phyloP scores from a whole-genome alignment of 2,888 invertebrate species.

The Cryptocephalus moraei region DNA sequence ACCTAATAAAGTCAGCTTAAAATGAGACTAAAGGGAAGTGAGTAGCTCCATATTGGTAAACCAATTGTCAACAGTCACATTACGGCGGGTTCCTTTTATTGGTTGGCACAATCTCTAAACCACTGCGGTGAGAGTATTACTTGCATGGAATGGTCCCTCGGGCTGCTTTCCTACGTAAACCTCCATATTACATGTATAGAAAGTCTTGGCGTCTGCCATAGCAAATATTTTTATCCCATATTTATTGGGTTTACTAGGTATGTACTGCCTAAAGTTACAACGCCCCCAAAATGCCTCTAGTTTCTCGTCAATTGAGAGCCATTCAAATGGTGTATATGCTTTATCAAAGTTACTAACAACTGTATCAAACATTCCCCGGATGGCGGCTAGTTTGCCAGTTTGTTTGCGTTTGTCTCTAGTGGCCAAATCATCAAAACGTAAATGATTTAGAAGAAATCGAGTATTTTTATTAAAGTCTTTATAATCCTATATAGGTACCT shows the following conservation, averaged over 20 bases:
- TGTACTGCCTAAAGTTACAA: no score
- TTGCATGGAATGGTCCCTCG: no score
- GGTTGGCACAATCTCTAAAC: neutral
- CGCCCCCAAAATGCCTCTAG: neutral
- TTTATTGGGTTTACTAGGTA: neutral
- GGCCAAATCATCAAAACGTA: neutral
- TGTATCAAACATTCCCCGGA: neutral
- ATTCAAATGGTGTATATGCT: neutral
- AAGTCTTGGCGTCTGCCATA: neutral
- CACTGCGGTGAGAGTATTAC: neutral
- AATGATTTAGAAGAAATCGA: neutral
- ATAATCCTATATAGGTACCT: no score
- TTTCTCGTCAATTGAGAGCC: neutral
- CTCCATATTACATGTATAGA: neutral
- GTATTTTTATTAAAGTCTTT: no score
- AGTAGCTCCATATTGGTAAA: neutral
- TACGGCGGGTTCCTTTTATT: neutral
- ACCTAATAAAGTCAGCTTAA: no score
- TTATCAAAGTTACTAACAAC: neutral
- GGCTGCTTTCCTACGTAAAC: neutral
- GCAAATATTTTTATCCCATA: neutral
- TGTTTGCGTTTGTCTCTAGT: neutral
- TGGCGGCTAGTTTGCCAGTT: neutral
- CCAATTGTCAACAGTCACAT: neutral
- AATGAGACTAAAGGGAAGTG: no score